Evolutionary conservation across 2,888 invertebrate genomes (phyloP).

Genomic region (Sinhomidia bicolor): DNA sequence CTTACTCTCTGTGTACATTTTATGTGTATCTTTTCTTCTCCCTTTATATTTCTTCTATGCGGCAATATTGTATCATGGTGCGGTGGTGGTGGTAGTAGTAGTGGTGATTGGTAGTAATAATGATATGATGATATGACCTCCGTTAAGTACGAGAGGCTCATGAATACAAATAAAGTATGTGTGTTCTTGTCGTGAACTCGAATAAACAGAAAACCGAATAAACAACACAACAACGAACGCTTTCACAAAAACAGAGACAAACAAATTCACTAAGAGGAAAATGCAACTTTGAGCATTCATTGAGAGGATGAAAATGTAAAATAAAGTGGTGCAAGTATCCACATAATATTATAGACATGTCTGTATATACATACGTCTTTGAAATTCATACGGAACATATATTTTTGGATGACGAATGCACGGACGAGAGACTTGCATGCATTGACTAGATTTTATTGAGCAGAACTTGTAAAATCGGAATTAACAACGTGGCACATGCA

Average conservation of each 20-base stretch:
- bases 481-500: slow-evolving; percentile 34
- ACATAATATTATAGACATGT: background rate
- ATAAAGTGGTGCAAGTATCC: too few relatives aligned
- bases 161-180: slow-evolving; percentile 39
- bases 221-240: slow-evolving; percentile 39
- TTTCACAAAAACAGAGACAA: slow-evolving; percentile 17
- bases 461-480: slow-evolving; percentile 52
- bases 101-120: slow-evolving; percentile 47
- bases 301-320: too few relatives aligned
- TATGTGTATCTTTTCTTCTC: background rate
- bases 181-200: slow-evolving; percentile 40
- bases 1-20: background rate
- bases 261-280: background rate
- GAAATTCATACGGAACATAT: slow-evolving; percentile 23
- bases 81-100: background rate
- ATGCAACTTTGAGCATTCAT: background rate
- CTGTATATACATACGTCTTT: background rate
- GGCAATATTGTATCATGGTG: too few relatives aligned
- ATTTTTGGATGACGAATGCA: slow-evolving; percentile 32
- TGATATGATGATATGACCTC: slow-evolving; percentile 49
- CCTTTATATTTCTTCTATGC: background rate
- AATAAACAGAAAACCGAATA: background rate
- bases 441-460: slow-evolving; percentile 52
- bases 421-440: slow-evolving; percentile 49
- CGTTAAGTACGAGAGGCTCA: slow-evolving; percentile 34